phyloP scores from a whole-genome alignment of 2,888 invertebrate species.

The Laspeyria flexula region DNA sequence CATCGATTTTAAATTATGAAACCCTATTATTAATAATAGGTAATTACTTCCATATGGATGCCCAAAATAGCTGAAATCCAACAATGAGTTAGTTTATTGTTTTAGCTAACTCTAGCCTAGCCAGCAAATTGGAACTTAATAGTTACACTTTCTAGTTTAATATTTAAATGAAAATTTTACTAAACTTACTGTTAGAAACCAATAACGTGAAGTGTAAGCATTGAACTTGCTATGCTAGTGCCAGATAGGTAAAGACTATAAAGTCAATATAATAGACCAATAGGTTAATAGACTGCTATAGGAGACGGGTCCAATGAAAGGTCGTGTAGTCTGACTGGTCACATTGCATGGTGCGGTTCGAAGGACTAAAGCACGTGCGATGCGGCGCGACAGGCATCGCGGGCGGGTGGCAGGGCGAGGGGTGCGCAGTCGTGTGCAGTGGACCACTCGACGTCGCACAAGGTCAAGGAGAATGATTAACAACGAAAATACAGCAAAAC shows the following conservation, averaged over 20 bases:
- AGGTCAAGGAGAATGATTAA: slow-evolving; percentile 87
- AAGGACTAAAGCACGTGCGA: slow-evolving; percentile 74
- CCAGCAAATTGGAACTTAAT: no score
- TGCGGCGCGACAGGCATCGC: slow-evolving; percentile 73
- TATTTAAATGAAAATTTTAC: no score
- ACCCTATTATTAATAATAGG: no score
- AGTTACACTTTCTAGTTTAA: no score
- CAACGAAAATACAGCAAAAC: slow-evolving; percentile 86
- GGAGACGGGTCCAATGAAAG: slow-evolving; percentile 44
- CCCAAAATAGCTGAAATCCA: no score
- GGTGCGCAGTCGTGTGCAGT: slow-evolving; percentile 84
- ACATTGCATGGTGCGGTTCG: slow-evolving; percentile 51
- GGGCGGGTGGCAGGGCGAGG: slow-evolving; percentile 73
- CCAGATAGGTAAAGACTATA: not conserved
- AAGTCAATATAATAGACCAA: slow-evolving; percentile 24
- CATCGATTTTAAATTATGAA: no score
- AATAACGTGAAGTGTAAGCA: not conserved
- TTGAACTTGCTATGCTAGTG: not conserved
- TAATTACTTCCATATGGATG: no score
- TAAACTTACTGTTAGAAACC: no score
- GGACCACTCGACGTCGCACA: slow-evolving; percentile 85
- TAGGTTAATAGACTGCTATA: slow-evolving; percentile 35
- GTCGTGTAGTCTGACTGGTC: slow-evolving; percentile 45
- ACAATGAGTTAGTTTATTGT: no score
- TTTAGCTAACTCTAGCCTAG: no score